Conservation (phyloP, 2,113 vertebrate species). For the Saccopteryx bilineata region DNA sequence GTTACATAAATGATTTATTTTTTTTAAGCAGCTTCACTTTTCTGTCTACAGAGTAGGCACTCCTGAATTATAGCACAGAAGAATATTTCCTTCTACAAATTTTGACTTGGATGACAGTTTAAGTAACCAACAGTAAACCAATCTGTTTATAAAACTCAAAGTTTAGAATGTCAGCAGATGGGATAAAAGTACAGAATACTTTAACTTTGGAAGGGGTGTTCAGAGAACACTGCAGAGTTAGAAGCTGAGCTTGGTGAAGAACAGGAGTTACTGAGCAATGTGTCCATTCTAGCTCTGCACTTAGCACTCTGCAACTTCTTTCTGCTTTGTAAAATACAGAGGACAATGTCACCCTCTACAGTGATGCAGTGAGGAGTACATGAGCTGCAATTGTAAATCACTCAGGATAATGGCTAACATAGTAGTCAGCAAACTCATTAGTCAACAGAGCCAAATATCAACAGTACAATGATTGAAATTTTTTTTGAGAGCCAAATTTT, state of each 20-base stretch:
- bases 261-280: not conserved
- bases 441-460: no score
- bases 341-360: not conserved
- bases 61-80: not conserved
- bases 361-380: not conserved
- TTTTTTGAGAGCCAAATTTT: no score
- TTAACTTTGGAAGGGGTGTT: not conserved
- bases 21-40: not conserved
- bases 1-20: not conserved
- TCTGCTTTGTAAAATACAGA: not conserved
- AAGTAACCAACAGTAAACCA: not conserved
- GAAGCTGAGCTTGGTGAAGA: not conserved
- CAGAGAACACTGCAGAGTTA: not conserved
- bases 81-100: constrained; percentile 14
- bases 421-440: no score
- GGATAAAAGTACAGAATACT: not conserved
- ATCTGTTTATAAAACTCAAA: not conserved
- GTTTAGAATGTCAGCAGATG: not conserved
- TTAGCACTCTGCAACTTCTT: not conserved
- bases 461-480: no score
- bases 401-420: not conserved
- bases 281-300: not conserved
- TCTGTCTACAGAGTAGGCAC: not conserved
- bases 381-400: not conserved
- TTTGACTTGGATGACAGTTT: not conserved